Evolutionary conservation across 2,888 invertebrate species (phyloP).

Genomic region (Eristalis arbustorum): DNA sequence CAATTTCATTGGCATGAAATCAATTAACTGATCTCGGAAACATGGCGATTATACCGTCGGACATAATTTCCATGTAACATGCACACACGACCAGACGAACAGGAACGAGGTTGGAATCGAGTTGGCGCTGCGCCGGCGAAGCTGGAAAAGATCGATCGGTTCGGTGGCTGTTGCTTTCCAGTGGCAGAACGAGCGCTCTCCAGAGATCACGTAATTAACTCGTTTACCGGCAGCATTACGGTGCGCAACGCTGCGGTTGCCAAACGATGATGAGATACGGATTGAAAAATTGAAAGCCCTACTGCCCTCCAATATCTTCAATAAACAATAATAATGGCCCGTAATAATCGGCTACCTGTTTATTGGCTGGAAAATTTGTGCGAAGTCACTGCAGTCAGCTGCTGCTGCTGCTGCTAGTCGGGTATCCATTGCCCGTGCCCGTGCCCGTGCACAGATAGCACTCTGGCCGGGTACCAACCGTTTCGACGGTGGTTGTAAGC

Average conservation of each 20-base stretch:
- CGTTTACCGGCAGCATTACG: constrained; percentile 31
- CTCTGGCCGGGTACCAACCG: background rate
- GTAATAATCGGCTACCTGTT: constrained; percentile 68
- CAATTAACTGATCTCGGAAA: constrained; percentile 67
- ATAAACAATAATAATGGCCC: constrained; percentile 63
- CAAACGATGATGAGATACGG: background rate
- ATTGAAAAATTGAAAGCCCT: constrained; percentile 63
- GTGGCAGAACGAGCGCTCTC: constrained; percentile 8
- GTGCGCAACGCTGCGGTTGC: background rate
- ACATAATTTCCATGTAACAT: constrained; percentile 67
- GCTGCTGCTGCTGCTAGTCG: background rate
- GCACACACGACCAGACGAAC: constrained; percentile 16
- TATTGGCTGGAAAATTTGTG: constrained; percentile 69
- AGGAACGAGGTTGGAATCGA: background rate
- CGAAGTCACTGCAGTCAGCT: constrained; percentile 52
- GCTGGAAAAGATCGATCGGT: constrained; percentile 14
- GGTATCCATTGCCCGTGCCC: background rate
- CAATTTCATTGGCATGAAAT: constrained; percentile 70
- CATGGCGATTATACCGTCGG: constrained; percentile 66
- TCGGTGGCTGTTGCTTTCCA: background rate
- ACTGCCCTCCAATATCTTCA: constrained; percentile 66
- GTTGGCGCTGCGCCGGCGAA: background rate
- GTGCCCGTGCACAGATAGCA: background rate
- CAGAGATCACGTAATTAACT: constrained; percentile 59
- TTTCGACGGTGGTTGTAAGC: constrained; percentile 43